Evolutionary conservation across 2,113 vertebrate species (phyloP), one percentile per base, ranked within the genome.

Genomic region (Pollachius pollachius): DNA sequence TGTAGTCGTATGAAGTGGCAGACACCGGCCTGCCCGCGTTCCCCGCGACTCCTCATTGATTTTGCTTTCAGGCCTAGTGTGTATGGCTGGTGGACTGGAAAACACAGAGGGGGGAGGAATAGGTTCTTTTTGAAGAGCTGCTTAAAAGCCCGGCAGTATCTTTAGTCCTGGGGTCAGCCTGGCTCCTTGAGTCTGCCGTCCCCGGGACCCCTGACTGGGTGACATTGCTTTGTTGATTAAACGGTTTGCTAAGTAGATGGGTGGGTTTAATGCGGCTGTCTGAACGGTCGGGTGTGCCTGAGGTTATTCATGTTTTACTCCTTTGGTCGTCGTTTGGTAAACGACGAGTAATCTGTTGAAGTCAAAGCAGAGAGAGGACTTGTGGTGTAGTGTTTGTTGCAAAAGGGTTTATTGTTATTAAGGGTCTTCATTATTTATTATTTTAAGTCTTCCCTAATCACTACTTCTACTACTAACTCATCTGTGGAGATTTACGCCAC

Each of bases 21-120:
- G 85, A 84, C 80, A 87, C 83, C 73, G 41, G 79, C 84, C 86
- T 82, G 88, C 86, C 84, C 81, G 75, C 16, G 71, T 78, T 81
- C 82, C 69, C 77, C 78, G 54, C 52, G 75, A 81, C 80, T 77
- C 70, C 80, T 74, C 9, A 15, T 81, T 78, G 79, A 85, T 86
- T 86, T 90, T 85, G 84, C 82, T 89, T 85, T 89, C 87, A 76
- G 77, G 71, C 69, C 80, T 65, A 84, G 79, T 89, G 83, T 91
- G 76, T 89, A 67, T 88, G 85, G 76, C 68, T 81, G 86, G 81
- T 62, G 77, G 85, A 84, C 86, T 80, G 86, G 89, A 90, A 88
- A 89, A 82, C 41, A 78, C 75, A 81, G 80, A 83, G 15, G 54
- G 37, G 41, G 41, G 41, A 2, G 12, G 11, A 27, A 27, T 23